Evolutionary conservation across 2,888 invertebrate genomes (phyloP), one percentile per base, ranked within the genome.

Genomic region (Phoronis australis): DNA sequence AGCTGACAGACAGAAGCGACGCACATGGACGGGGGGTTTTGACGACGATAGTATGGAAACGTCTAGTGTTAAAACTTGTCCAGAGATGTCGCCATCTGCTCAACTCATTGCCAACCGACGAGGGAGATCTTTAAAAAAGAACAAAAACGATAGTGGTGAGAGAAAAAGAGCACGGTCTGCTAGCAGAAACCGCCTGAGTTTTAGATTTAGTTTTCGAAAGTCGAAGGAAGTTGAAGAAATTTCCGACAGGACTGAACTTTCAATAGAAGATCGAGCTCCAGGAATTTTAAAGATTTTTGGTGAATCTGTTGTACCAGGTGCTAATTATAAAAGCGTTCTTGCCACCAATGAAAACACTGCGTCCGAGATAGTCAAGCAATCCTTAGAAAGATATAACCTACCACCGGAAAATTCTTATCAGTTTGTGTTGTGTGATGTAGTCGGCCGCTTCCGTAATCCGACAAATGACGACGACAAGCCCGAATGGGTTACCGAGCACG

Each of bases 391-490:
- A 41, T 72, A 68, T 47, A 60, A 61, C 21, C 52, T 71, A n/a
- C 56, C 65, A 2, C 20, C 55, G 3, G 37, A 49, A 4, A 51
- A 60, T 4, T 56, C 60, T 38, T 45, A 52, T 15, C 58, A 63
- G n/a, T 71, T 61, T 49, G 65, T 69, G n/a, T 52, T 72, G 4
- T 72, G 69, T 57, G 72, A 72, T 45, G 65, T 67, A 4, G 64
- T 71, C 1, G 72, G 72, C 2, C 46, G 44, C 21, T 47, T 50
- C 23, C 45, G 26, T 31, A 27, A 37, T 4, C 35, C 45, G 2
- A 24, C 39, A 3, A 25, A 31, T 15, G 37, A 47, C 31, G 18
- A 20, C 5, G 27, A 31, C 15, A 26, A 9, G 38, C 38, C 35
- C 6, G 18, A 27, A 44, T 71, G 70, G 70, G 57, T 57, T 24